phyloP scores from a whole-genome alignment of 2,888 invertebrate species.

The Oegoconia quadripuncta region DNA sequence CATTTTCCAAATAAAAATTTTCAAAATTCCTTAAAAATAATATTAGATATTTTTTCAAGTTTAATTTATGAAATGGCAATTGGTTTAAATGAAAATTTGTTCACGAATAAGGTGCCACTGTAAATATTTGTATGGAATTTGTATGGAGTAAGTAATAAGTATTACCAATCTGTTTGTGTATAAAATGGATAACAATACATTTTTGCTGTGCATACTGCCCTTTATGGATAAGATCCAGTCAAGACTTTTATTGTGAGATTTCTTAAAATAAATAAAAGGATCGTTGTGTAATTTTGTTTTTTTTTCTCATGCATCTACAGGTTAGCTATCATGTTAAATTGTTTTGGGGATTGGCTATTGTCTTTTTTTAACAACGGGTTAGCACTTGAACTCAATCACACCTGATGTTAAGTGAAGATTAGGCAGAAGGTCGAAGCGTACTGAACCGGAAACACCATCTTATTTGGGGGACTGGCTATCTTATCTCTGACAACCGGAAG shows the following conservation, averaged over 20 bases:
- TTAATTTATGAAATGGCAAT: too few species aligned
- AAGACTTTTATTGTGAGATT: slow-evolving; percentile 75
- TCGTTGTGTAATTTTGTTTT: slow-evolving; percentile 61
- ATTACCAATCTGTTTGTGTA: slow-evolving; percentile 42
- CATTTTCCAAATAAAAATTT: not conserved
- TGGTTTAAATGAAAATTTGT: too few species aligned
- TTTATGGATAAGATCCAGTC: slow-evolving; percentile 77
- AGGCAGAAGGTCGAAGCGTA: too few species aligned
- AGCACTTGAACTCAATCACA: too few species aligned
- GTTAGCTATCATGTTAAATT: too few species aligned
- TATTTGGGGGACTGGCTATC: too few species aligned
- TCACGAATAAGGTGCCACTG: slow-evolving; percentile 57
- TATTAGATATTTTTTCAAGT: not conserved
- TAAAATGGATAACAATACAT: slow-evolving; percentile 38
- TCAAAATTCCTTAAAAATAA: too few species aligned
- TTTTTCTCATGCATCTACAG: slow-evolving; percentile 36
- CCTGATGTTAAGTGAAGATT: too few species aligned
- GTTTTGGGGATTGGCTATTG: too few species aligned
- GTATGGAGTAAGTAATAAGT: slow-evolving; percentile 30
- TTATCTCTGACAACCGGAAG: too few species aligned
- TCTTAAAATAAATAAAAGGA: slow-evolving; percentile 65
- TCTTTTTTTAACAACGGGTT: too few species aligned
- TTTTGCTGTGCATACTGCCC: slow-evolving; percentile 75
- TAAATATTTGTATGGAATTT: slow-evolving; percentile 61
- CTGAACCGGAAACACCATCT: too few species aligned